phyloP scores from a whole-genome alignment of 64 coral and sea anemone genomes.

The Catalaphyllia jardinei region DNA sequence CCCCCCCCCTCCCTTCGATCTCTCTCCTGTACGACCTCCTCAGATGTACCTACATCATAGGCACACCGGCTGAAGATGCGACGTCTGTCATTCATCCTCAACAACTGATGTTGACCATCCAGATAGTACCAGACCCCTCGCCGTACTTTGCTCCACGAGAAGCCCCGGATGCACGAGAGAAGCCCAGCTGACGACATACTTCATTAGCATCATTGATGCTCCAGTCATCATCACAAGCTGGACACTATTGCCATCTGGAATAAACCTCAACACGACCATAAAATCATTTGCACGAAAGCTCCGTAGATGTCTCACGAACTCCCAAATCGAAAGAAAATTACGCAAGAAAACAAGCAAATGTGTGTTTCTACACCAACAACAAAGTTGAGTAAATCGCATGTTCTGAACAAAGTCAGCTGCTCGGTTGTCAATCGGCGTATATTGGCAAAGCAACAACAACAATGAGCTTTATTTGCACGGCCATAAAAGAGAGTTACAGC shows the following conservation, averaged over 20 bases:
- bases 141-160: neutral
- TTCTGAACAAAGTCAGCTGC: too few species aligned
- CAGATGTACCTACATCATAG: neutral
- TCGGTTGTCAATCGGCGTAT: neutral
- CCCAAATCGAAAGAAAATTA: too few species aligned
- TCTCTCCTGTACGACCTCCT: too few species aligned
- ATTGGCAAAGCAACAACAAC: too few species aligned
- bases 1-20: too few species aligned
- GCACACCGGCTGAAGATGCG: neutral
- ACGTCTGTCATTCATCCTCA: neutral
- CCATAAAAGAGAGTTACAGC: too few species aligned
- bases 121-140: neutral
- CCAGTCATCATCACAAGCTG: conserved; percentile 3
- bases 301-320: too few species aligned
- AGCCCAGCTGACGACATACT: conserved; percentile 36
- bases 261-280: conserved; percentile 19
- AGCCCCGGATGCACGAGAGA: conserved; percentile 3
- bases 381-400: too few species aligned
- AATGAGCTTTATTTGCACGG: too few species aligned
- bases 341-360: too few species aligned
- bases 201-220: conserved; percentile 12
- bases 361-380: too few species aligned
- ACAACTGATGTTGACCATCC: conserved; percentile 5
- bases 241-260: conserved; percentile 6
- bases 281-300: too few species aligned